Evolutionary conservation across 2,797 vertebrate genomes (phyloP), one percentile per base, ranked within the genome.

Genomic region (Dendrocincla tyrannina): DNA sequence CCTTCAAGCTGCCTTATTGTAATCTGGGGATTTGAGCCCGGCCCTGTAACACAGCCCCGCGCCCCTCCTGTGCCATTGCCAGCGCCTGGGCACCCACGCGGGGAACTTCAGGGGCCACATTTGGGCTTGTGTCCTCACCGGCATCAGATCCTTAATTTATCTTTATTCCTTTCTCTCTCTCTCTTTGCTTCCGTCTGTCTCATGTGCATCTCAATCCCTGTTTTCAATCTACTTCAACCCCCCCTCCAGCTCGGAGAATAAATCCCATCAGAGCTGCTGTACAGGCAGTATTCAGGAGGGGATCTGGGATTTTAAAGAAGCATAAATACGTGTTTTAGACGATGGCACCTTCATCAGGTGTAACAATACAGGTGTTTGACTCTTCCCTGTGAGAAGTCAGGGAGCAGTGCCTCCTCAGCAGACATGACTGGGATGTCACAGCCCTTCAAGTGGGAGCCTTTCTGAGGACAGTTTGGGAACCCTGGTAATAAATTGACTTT

Each of bases 1-100:
- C 97, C 96, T 97, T 96, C 94, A 93, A 95, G 94, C 94, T 91
- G 94, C 93, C 94, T 95, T 91, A 83, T 88, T 95, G 89, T 79
- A 83, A 95, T 78, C 91, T 75, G 90, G 96, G 86, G 92, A 68
- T 82, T 90, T 56, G 49, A 11, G 70, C 91, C 39, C 73, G 46
- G 68, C 4, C 41, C 90, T 30, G 42, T 50, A 64, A 53, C 60
- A 2, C 2, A 50, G 59, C 10, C 0, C 66, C 5, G 30, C 58
- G 5, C 50, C 56, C 74, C 59, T 17, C n/a, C 52, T 1, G 1
- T 0, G 1, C 63, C 85, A 16, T 27, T 28, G 1, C 83, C 64
- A 44, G 16, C 35, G 17, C 63, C 42, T 7, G 8, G 17, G 42
- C 22, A 30, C 32, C 39, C 16, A 13, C 32, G 42, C 23, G 13